These are phyloP conservation scores for Steinernema khuongi DNA, from an alignment of 1,140 invertebrate genomes.

Conservation along the genomic window DNA sequence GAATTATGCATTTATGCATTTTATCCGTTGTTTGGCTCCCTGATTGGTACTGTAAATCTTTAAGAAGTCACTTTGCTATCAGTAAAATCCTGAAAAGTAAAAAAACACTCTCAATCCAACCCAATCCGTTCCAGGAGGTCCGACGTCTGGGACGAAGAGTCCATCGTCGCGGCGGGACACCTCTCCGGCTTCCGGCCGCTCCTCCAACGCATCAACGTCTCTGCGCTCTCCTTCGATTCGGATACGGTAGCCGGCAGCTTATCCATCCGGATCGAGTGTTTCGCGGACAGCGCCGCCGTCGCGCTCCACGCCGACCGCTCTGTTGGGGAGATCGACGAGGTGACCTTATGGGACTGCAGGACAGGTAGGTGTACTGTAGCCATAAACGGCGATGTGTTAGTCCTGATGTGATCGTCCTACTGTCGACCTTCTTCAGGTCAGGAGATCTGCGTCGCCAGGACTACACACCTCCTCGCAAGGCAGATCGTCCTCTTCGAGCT, in stretches of 20 bases:
- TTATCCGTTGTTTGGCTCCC: too few species aligned
- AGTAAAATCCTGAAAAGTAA: too few species aligned
- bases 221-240: not conserved
- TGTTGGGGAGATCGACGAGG: not conserved
- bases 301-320: conserved; percentile 1
- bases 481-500: conserved; percentile 6
- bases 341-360: not conserved
- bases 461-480: not conserved
- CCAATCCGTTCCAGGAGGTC: not conserved
- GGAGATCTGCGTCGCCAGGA: not conserved
- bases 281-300: not conserved
- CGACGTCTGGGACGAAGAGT: not conserved
- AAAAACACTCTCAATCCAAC: too few species aligned
- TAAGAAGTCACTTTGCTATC: too few species aligned
- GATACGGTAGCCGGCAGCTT: not conserved
- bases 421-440: not conserved
- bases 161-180: not conserved
- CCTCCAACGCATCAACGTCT: not conserved
- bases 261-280: not conserved
- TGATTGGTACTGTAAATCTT: too few species aligned
- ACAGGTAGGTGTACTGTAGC: not conserved
- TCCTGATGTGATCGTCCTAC: not conserved
- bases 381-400: too few species aligned
- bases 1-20: too few species aligned
- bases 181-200: conserved; percentile 1